These are phyloP conservation scores for Catharus ustulatus DNA, from an alignment of 2,797 vertebrate genomes.

Conservation along the genomic window DNA sequence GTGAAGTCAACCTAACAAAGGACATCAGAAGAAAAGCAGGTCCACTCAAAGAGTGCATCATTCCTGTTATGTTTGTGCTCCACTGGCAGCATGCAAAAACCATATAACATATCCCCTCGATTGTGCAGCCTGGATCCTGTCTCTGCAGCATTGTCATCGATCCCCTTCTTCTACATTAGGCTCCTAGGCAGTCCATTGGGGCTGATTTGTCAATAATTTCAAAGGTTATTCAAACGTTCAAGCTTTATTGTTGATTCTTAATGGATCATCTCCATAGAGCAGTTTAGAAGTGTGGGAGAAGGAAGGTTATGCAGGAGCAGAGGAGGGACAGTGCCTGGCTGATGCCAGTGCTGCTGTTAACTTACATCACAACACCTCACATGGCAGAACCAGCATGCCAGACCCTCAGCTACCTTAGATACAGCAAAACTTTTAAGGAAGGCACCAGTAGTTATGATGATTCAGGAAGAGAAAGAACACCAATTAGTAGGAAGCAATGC, in stretches of 20 bases:
- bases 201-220: slow-evolving; percentile 48
- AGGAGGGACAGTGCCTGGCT: not conserved
- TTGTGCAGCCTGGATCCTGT: slow-evolving; percentile 45
- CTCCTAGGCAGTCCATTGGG: slow-evolving; percentile 25
- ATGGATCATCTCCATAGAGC: slow-evolving; percentile 53
- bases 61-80: not conserved
- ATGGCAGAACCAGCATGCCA: accelerated
- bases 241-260: slow-evolving; percentile 62
- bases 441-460: not conserved
- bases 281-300: slow-evolving; percentile 37
- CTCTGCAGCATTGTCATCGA: slow-evolving; percentile 56
- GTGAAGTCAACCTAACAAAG: not conserved
- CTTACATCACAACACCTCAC: not conserved
- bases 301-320: not conserved
- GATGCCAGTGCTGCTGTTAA: not conserved
- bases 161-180: slow-evolving; percentile 29
- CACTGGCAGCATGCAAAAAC: slow-evolving; percentile 9
- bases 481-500: not conserved
- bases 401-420: not conserved
- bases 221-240: slow-evolving; percentile 66
- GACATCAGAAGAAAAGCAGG: not conserved
- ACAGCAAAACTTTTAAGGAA: not conserved
- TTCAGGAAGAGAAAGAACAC: not conserved
- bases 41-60: not conserved
- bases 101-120: not conserved